Conservation (phyloP, 1,140 invertebrate species). For the Aphidius ervi region DNA sequence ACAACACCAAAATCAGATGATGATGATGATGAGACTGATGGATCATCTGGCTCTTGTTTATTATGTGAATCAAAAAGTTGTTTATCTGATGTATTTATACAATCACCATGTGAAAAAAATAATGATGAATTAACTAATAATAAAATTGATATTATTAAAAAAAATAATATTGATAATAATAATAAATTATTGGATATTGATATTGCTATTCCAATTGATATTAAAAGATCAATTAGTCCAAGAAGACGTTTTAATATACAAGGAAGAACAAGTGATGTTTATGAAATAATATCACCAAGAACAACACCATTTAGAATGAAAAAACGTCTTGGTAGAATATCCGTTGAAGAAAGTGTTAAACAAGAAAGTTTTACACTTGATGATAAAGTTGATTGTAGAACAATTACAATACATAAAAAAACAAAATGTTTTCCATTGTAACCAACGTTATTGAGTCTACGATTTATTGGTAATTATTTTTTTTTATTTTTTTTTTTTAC, state of each 20-base stretch:
- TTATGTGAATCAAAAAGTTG: conserved; percentile 41
- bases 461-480: conserved; percentile 21
- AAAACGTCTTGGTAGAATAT: conserved; percentile 46
- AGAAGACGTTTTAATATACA: conserved; percentile 32
- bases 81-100: conserved; percentile 42
- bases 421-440: conserved; percentile 52
- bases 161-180: conserved; percentile 12
- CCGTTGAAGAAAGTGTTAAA: conserved; percentile 45
- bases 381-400: conserved; percentile 45
- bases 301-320: conserved; percentile 47
- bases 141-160: conserved; percentile 8
- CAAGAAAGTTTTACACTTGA: conserved; percentile 47
- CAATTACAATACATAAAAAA: conserved; percentile 42
- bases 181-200: conserved; percentile 39
- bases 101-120: conserved; percentile 24
- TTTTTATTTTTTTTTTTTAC: background rate
- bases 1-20: conserved; percentile 30
- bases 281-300: conserved; percentile 47
- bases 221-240: conserved; percentile 27
- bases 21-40: conserved; percentile 32
- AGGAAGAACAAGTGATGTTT: conserved; percentile 39
- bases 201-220: conserved; percentile 41
- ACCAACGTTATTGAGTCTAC: conserved; percentile 35
- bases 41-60: conserved; percentile 29
- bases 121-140: conserved; percentile 8